A percentile compares a stretch with the other conserved stretches of the same genome.
Evolutionary conservation across 1,140 invertebrate genomes (phyloP).

Genomic region (Drusus annulatus): DNA sequence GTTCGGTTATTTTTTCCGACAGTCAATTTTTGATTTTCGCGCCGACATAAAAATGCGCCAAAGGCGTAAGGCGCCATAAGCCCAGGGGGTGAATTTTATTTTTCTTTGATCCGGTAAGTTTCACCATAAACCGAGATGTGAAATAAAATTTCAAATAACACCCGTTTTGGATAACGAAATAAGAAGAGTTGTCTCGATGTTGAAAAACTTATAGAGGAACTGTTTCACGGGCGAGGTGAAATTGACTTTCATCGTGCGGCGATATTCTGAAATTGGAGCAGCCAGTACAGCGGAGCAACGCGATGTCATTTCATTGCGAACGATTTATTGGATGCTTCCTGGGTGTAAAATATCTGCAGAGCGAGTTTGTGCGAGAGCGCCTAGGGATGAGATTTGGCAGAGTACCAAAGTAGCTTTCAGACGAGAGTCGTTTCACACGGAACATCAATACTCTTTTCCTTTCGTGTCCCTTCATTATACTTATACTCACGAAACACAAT

Average conservation of each 20-base stretch:
- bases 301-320: too few relatives aligned
- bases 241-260: too few relatives aligned
- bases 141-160: conserved; percentile 52
- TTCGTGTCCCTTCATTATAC: background rate
- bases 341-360: conserved; percentile 48
- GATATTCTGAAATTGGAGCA: too few relatives aligned
- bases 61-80: background rate
- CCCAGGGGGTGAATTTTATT: conserved; percentile 28
- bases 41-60: background rate
- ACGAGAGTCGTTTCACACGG: conserved; percentile 35
- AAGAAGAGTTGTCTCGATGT: background rate
- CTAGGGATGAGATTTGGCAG: conserved; percentile 18
- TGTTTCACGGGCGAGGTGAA: too few relatives aligned
- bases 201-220: too few relatives aligned
- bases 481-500: background rate
- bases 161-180: conserved; percentile 47
- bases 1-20: background rate
- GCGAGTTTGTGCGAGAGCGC: conserved; percentile 30
- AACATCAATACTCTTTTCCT: conserved; percentile 43
- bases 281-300: too few relatives aligned
- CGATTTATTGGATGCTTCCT: too few relatives aligned
- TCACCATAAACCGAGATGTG: conserved; percentile 27
- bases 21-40: background rate
- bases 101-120: conserved; percentile 19
- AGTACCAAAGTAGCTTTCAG: conserved; percentile 30